Evolutionary conservation across 2,888 invertebrate species (phyloP).

Genomic region (Trachelus troglodyta): DNA sequence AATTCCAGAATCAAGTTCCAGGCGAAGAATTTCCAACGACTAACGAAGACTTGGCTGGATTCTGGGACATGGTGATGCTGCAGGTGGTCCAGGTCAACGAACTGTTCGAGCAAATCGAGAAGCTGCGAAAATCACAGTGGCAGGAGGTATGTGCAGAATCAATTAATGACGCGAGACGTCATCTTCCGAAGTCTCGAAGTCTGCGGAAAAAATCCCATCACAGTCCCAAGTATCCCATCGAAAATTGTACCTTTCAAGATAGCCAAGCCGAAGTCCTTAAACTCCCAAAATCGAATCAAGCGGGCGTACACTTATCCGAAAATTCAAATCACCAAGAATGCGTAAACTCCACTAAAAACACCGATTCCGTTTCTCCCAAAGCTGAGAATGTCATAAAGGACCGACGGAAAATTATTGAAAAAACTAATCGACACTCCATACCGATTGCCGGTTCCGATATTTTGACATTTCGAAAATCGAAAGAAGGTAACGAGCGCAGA

Average conservation of each 20-base stretch:
- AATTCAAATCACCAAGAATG: neutral
- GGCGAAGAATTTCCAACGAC: slow-evolving; percentile 91
- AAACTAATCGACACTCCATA: neutral
- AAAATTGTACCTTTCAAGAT: neutral
- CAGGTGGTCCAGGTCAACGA: slow-evolving; percentile 89
- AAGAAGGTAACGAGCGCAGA: neutral
- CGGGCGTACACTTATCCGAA: neutral
- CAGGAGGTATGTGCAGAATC: slow-evolving; percentile 67
- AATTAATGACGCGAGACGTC: slow-evolving; percentile 13
- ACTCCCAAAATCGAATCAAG: neutral
- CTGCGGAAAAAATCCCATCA: neutral
- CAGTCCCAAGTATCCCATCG: neutral
- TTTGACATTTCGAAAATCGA: neutral
- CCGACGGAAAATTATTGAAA: neutral
- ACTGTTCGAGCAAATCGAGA: slow-evolving; percentile 78
- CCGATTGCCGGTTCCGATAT: neutral
- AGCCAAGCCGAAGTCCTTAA: neutral
- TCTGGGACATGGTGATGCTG: slow-evolving; percentile 97
- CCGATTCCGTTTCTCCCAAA: neutral
- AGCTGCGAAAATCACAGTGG: slow-evolving; percentile 77
- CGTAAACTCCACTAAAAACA: neutral
- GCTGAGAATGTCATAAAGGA: neutral
- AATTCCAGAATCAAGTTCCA: slow-evolving; percentile 72
- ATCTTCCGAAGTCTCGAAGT: neutral
- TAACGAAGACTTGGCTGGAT: slow-evolving; percentile 90